Evolutionary conservation across 1,140 invertebrate genomes (phyloP).

Genomic region (Cydia amplana): DNA sequence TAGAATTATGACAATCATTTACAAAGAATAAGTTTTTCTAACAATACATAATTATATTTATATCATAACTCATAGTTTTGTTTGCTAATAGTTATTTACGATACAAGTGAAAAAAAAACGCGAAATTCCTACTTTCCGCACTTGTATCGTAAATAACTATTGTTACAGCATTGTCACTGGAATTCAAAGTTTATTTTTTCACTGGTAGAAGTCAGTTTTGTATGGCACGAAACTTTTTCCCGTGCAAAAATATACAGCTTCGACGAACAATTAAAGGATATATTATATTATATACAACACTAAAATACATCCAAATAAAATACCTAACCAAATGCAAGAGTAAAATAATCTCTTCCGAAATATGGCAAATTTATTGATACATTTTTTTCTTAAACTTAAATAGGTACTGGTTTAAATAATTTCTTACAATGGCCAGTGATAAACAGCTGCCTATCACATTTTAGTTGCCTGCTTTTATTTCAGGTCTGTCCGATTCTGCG

Average conservation of each 20-base stretch:
- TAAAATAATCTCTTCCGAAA: neutral
- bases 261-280: neutral
- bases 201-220: neutral
- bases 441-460: neutral
- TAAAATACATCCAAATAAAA: neutral
- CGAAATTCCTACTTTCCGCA: no score
- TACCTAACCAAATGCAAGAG: conserved; percentile 1
- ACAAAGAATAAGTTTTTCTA: no score
- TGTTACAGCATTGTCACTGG: no score
- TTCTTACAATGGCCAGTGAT: conserved; percentile 4
- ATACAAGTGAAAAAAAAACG: no score
- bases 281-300: neutral
- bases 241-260: neutral
- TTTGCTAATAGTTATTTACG: no score
- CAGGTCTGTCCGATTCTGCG: conserved; percentile 59
- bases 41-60: no score
- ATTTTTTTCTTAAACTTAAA: neutral
- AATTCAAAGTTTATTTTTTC: neutral
- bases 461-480: conserved; percentile 71
- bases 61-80: no score
- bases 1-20: no score
- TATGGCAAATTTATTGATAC: neutral
- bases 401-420: neutral
- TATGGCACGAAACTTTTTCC: conserved; percentile 1
- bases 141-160: no score